Evolutionary conservation across 2,797 vertebrate genomes (phyloP), one percentile per base, ranked within the genome.

Genomic region (Pantherophis vulpinus): DNA sequence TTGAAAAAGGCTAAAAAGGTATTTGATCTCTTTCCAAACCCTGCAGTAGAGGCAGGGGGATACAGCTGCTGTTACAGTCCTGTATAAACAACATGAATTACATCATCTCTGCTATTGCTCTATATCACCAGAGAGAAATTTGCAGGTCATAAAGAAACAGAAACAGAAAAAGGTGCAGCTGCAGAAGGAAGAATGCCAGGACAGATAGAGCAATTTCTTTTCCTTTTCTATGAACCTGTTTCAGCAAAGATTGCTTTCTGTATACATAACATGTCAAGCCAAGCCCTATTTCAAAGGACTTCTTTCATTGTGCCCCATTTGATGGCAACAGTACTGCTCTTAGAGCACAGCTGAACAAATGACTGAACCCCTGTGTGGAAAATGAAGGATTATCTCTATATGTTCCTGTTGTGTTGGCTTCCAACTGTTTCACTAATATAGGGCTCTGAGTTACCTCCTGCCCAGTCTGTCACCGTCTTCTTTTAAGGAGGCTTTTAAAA

Each of bases 211-310:
- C 20, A 47, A 83, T 47, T 83, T 83, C 37, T 83, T 10, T 47
- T 83, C 23, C 42, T 47, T 83, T 83, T 47, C 37, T 83, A 12
- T 83, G 79, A 83, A 83, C 79, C 79, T 83, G 96, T 11, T 96
- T 98, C 58, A 94, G 96, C 94, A 97, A 97, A 96, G 97, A 97
- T 94, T 94, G 60, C 93, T 92, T 37, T 0, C 0, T 87, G 61
- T 58, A 37, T 0, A 0, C 87, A 92, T 8, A 27, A 25, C 87
- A 88, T 91, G 90, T 94, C 91, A 94, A 95, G 87, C 61, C 61
- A 55, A 63, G 92, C 88, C 92, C 94, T 91, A 93, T 90, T 96
- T 86, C 94, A 94, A 89, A 95, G 93, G 87, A 29, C 94, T 96
- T 95, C 91, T 87, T 37, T 91, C 94, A 87, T 63, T 83, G 60